A percentile compares a stretch with the other conserved stretches of the same genome.
phyloP scores from a whole-genome alignment of 2,888 invertebrate species.

The Electrophaes corylata region DNA sequence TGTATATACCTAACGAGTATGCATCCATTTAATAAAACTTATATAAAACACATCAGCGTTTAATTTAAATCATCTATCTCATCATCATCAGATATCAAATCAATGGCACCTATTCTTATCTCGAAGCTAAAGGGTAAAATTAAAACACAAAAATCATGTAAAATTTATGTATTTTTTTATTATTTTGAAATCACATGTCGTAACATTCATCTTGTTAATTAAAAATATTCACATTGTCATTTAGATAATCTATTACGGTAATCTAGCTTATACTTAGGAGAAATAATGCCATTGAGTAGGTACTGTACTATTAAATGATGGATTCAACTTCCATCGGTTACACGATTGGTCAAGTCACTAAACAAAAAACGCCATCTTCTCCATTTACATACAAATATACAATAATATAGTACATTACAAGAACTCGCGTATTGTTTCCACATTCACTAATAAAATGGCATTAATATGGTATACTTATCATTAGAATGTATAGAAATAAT shows the following conservation, averaged over 20 bases:
- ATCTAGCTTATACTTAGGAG: constrained; percentile 82
- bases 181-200: constrained; percentile 86
- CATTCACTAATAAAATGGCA: constrained; percentile 81
- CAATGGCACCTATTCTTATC: no score
- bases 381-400: constrained; percentile 82
- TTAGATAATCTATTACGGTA: constrained; percentile 86
- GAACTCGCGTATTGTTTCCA: constrained; percentile 74
- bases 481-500: constrained; percentile 78
- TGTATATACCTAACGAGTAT: constrained; percentile 48
- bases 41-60: constrained; percentile 19
- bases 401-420: constrained; percentile 79
- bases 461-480: constrained; percentile 78
- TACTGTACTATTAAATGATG: constrained; percentile 63
- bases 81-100: no score
- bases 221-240: constrained; percentile 88
- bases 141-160: constrained; percentile 69
- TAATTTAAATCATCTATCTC: not conserved
- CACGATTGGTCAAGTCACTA: constrained; percentile 81
- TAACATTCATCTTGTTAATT: constrained; percentile 87
- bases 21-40: constrained; percentile 51
- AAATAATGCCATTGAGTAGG: constrained; percentile 80
- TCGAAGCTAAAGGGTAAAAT: no score
- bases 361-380: constrained; percentile 72
- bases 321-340: constrained; percentile 63
- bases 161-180: constrained; percentile 86